A percentile compares a stretch with the other conserved stretches of the same genome.
phyloP scores from a whole-genome alignment of 2,888 invertebrate genomes.

The Phanerotoma sp. region DNA sequence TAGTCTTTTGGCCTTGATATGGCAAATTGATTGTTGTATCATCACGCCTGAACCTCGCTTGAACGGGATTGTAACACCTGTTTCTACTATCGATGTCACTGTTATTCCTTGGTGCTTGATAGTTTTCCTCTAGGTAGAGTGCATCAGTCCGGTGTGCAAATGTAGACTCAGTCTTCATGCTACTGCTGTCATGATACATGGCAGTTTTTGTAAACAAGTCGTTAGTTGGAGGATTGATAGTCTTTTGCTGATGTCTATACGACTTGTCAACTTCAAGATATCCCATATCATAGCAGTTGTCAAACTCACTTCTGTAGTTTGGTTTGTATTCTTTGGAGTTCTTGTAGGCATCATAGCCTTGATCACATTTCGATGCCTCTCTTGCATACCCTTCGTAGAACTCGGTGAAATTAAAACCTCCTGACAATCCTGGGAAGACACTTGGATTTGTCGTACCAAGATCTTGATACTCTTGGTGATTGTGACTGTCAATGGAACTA shows the following conservation, averaged over 20 bases:
- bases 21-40: constrained; percentile 12
- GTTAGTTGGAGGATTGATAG: not conserved
- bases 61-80: constrained; percentile 5
- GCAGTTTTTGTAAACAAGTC: constrained; percentile 4
- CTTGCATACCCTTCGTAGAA: constrained; percentile 49
- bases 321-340: constrained; percentile 34
- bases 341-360: constrained; percentile 18
- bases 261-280: constrained; percentile 1
- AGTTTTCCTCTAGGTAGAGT: not conserved
- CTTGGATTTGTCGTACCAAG: constrained; percentile 29
- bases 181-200: constrained; percentile 3
- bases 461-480: constrained; percentile 44
- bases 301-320: constrained; percentile 33
- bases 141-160: constrained; percentile 1
- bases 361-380: constrained; percentile 34
- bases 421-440: constrained; percentile 17
- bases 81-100: constrained; percentile 10
- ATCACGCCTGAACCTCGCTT: constrained; percentile 14
- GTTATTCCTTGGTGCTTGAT: not conserved
- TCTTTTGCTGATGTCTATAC: constrained; percentile 8
- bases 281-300: constrained; percentile 34
- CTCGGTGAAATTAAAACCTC: constrained; percentile 42
- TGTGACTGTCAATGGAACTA: constrained; percentile 48
- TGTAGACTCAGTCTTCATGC: constrained; percentile 3
- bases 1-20: constrained; percentile 31